A percentile compares a stretch with the other conserved stretches of the same genome.
Conservation (phyloP, 2,888 invertebrate genomes). For the Eupithecia inturbata region DNA sequence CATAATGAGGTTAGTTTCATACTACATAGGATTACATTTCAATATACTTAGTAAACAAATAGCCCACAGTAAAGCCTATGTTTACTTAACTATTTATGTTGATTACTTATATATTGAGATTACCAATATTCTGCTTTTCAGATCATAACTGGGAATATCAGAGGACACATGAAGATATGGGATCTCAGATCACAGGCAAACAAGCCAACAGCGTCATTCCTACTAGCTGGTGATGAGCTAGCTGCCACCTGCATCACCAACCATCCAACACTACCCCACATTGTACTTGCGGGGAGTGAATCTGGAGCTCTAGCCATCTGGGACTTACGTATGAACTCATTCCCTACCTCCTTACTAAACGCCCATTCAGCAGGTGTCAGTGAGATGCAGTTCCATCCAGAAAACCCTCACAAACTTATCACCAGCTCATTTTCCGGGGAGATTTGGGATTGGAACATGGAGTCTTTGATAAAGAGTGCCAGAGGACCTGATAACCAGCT, state of each 20-base stretch:
- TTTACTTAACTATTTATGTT: neutral
- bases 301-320: slow-evolving; percentile 94
- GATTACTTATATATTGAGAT: neutral
- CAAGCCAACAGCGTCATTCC: slow-evolving; percentile 88
- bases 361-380: slow-evolving; percentile 90
- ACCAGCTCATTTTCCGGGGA: slow-evolving; percentile 92
- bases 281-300: slow-evolving; percentile 92
- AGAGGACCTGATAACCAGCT: slow-evolving; percentile 70
- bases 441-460: slow-evolving; percentile 95
- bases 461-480: slow-evolving; percentile 73
- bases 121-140: slow-evolving; percentile 55
- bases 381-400: slow-evolving; percentile 95
- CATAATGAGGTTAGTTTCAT: slow-evolving; percentile 76
- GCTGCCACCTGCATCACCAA: slow-evolving; percentile 90
- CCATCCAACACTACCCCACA: slow-evolving; percentile 95
- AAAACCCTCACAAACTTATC: slow-evolving; percentile 92
- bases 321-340: slow-evolving; percentile 93
- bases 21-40: neutral
- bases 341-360: slow-evolving; percentile 91
- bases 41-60: neutral
- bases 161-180: slow-evolving; percentile 96
- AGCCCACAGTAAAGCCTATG: neutral
- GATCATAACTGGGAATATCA: slow-evolving; percentile 92
- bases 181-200: slow-evolving; percentile 88
- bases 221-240: slow-evolving; percentile 89